Percentiles rank a stretch among this genome's conserved stretches.
Evolutionary conservation across 2,888 invertebrate genomes (phyloP).

Genomic region (Hypomecis atomaria): DNA sequence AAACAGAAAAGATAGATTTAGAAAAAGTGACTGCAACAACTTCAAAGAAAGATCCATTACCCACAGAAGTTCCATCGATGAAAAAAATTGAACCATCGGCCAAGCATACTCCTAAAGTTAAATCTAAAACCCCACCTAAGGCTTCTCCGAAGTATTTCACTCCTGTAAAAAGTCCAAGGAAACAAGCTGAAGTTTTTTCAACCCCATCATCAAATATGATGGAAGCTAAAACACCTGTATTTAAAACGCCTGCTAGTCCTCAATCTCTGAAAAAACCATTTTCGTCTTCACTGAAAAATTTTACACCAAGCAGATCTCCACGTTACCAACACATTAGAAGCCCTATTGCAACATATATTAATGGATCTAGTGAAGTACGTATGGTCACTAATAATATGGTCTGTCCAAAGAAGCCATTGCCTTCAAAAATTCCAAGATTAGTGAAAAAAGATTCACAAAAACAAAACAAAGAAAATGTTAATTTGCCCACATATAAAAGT

Average conservation of each 20-base stretch:
- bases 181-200: conserved; percentile 32
- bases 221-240: too few species aligned
- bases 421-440: conserved; percentile 60
- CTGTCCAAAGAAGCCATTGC: conserved; percentile 62
- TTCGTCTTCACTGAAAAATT: too few species aligned
- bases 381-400: conserved; percentile 66
- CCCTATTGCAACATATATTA: conserved; percentile 74
- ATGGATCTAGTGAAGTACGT: conserved; percentile 63
- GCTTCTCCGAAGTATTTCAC: conserved; percentile 42
- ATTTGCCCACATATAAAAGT: conserved; percentile 65
- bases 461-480: conserved; percentile 63
- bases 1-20: too few species aligned
- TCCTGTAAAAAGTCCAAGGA: conserved; percentile 46
- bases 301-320: too few species aligned
- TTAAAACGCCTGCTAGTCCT: too few species aligned
- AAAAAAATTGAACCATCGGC: conserved; percentile 1
- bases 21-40: too few species aligned
- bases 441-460: conserved; percentile 48
- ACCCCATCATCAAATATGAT: too few species aligned
- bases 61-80: conserved; percentile 9
- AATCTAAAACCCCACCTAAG: conserved; percentile 12
- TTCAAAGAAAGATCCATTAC: too few species aligned
- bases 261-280: too few species aligned
- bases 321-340: too few species aligned
- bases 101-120: not conserved